These are phyloP conservation scores for Toxostoma redivivum DNA, from an alignment of 2,113 vertebrate species.

Conservation along the genomic window DNA sequence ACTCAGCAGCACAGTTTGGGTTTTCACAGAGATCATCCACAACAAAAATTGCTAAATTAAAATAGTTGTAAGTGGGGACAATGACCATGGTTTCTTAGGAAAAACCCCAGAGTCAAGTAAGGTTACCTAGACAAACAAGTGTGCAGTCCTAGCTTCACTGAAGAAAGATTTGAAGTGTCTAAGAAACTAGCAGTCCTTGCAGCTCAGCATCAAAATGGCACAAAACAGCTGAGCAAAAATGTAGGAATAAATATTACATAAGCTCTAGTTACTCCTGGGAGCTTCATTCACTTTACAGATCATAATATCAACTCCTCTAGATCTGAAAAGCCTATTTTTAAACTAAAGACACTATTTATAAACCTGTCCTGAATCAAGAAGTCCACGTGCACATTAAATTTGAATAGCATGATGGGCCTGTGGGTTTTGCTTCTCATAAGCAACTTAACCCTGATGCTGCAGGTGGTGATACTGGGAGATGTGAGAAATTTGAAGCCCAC, in stretches of 20 bases:
- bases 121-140: neutral
- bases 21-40: neutral
- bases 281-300: constrained; percentile 50
- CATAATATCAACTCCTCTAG: constrained; percentile 47
- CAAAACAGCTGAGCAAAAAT: constrained; percentile 32
- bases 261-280: constrained; percentile 36
- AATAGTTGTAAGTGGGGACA: neutral
- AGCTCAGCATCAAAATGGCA: constrained; percentile 35
- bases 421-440: constrained; percentile 31
- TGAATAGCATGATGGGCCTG: constrained; percentile 7
- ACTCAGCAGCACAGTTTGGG: neutral
- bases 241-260: constrained; percentile 48
- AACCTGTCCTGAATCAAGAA: constrained; percentile 41
- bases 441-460: constrained; percentile 31
- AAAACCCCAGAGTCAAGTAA: neutral
- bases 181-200: neutral
- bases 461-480: neutral
- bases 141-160: neutral
- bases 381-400: constrained; percentile 50
- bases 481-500: neutral
- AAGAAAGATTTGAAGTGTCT: neutral
- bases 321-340: constrained; percentile 59
- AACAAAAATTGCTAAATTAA: neutral
- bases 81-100: neutral
- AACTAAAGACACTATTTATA: constrained; percentile 58